Evolutionary conservation across 2,888 invertebrate species (phyloP).

Genomic region (Caenorhabditis sp.): DNA sequence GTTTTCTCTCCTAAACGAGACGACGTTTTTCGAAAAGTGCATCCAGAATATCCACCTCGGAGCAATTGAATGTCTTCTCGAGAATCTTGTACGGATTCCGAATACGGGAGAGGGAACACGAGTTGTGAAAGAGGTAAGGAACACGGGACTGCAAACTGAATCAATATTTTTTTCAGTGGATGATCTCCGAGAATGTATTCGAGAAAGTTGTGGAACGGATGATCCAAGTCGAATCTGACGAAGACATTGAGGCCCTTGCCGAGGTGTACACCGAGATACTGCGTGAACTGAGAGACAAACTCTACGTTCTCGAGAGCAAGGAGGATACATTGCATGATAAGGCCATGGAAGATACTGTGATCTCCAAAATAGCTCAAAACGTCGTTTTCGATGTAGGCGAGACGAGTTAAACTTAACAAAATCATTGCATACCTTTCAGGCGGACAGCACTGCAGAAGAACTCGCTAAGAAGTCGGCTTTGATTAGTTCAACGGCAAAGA

Average conservation of each 20-base stretch:
- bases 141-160: too few relatives aligned
- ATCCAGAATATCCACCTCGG: slow-evolving; percentile 54
- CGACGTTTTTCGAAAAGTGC: slow-evolving; percentile 58
- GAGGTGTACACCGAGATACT: slow-evolving; percentile 59
- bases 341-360: slow-evolving; percentile 30
- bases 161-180: slow-evolving; percentile 61
- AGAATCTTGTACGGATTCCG: slow-evolving; percentile 46
- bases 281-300: slow-evolving; percentile 56
- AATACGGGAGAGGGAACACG: slow-evolving; percentile 27
- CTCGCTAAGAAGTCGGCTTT: slow-evolving; percentile 14
- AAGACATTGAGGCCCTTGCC: slow-evolving; percentile 60
- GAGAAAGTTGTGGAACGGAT: slow-evolving; percentile 53
- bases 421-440: slow-evolving; percentile 1
- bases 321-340: slow-evolving; percentile 53
- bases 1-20: slow-evolving; percentile 38
- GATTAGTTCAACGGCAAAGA: slow-evolving; percentile 22
- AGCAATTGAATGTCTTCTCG: slow-evolving; percentile 58
- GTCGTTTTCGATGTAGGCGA: slow-evolving; percentile 14
- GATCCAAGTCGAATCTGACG: slow-evolving; percentile 19
- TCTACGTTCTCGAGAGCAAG: slow-evolving; percentile 39
- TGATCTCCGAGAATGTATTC: slow-evolving; percentile 52
- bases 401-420: background rate
- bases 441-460: slow-evolving; percentile 21
- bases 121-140: slow-evolving; percentile 50
- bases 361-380: slow-evolving; percentile 41